Base-by-base conservation (phyloP, 2,797 vertebrate genomes). In the Natrix natrix region DNA sequence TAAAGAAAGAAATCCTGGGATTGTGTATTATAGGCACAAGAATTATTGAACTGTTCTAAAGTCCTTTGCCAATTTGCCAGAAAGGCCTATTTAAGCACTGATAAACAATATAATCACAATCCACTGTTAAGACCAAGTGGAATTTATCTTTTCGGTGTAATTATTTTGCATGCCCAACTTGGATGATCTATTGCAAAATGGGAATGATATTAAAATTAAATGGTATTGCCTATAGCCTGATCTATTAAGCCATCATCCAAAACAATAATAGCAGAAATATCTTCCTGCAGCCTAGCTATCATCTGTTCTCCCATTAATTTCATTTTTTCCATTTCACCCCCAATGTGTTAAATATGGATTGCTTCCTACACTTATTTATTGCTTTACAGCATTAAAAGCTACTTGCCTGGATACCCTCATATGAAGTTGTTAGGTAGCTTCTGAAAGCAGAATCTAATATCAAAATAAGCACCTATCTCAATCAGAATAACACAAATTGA, bases 161-260 rank as follows among this genome's bases (percentile, higher is more conserved):
- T 74, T 37, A 74, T 37, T 37, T 74, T 74, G 69, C 14, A 74
- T 74, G 48, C 43, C 87, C 10, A 3, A 8, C 87, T 16, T 55
- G 92, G 90, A 86, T 54, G 63, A 60, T 7, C 52, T 91, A 16
- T 88, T 69, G 59, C 52, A 93, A 92, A 94, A 94, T 14, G 91
- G 92, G 78, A 87, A 92, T 87, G 74, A 22, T 93, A 93, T 92
- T 93, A 92, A 88, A 93, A 92, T 92, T 87, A 91, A 94, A 92
- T 0, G 61, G 57, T 78, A 56, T 89, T 28, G n/a, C 92, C 90
- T 93, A 89, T 86, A 90, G 87, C 69, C 52, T 90, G 93, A 78
- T 10, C 83, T 95, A 92, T 88, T 95, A 95, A 94, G 90, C 92
- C 54, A 57, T 48, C 69, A 88, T 56, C 92, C 88, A 93, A 95